Evolutionary conservation across 2,113 vertebrate genomes (phyloP), one percentile per base, ranked within the genome.

Genomic region (Halcyon senegalensis): DNA sequence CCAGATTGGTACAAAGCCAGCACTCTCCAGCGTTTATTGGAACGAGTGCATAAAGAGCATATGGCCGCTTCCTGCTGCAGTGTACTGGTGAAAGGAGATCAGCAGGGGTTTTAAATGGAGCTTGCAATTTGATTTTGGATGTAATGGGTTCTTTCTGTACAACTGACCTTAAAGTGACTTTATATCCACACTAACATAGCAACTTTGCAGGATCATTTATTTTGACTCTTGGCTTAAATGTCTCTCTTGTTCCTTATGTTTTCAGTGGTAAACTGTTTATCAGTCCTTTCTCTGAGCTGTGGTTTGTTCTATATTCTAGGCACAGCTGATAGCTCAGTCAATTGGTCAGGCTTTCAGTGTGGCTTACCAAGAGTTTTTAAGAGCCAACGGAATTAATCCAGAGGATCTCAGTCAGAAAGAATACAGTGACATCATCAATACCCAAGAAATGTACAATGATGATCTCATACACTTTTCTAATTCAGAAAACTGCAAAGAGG

Each of bases 371-470:
- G 99, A 99, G 96, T 99, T 99, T 95, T 98, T 99, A 91, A 96
- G 99, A 96, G 99, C 99, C 96, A 99, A 99, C 3, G 99, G 99
- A 96, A 99, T 99, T 85, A 99, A 99, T 96, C 99, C 99, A 0
- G 99, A 99, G 94, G 99, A 99, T 97, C 98, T 99, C 96, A 99
- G 99, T 97, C 99, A 99, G 98, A 99, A 99, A 87, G 99, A 99
- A 88, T 99, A 99, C 98, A 99, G 99, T 21, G 99, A 99, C 97
- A 99, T 99, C 98, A 99, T 99, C 98, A 99, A 99, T 94, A 99
- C 99, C 62, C 99, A 99, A 95, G 99, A 99, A 97, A 99, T 99
- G 99, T 99, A 99, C 98, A 99, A 99, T 10, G 99, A 99, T 17
- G 99, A 99, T 96, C 99, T 99, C 89, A 99, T 99, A 97, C 99